Percentiles rank a stretch among this genome's conserved stretches.
phyloP scores from a whole-genome alignment of 2,888 invertebrate genomes.

The Pinctada fucata region DNA sequence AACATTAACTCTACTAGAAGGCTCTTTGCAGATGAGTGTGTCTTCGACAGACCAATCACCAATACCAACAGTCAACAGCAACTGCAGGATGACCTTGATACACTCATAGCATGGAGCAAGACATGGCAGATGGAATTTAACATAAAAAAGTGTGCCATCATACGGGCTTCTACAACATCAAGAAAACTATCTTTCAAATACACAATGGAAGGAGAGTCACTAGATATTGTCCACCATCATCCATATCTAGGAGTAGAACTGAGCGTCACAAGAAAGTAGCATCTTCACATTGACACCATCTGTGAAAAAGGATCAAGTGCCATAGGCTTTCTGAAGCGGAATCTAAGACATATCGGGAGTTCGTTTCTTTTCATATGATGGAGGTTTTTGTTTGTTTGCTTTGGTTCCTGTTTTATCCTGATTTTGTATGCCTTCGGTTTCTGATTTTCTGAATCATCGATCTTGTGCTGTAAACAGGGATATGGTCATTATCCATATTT shows the following conservation, averaged over 20 bases:
- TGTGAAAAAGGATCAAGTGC: constrained; percentile 18
- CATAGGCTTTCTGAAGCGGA: constrained; percentile 29
- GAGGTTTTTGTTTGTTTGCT: too few species aligned
- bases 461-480: too few species aligned
- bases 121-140: too few species aligned
- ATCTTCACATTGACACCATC: constrained; percentile 32
- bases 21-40: constrained; percentile 13
- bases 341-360: constrained; percentile 7
- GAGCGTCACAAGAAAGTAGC: constrained; percentile 21
- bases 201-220: constrained; percentile 31
- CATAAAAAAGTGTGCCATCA: not conserved
- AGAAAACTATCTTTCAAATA: constrained; percentile 17
- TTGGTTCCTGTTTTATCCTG: too few species aligned
- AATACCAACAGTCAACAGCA: too few species aligned
- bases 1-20: constrained; percentile 6
- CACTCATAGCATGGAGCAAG: too few species aligned
- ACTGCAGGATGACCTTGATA: constrained; percentile 10
- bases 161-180: constrained; percentile 17
- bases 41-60: not conserved
- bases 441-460: too few species aligned
- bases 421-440: too few species aligned
- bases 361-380: too few species aligned
- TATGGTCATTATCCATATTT: too few species aligned
- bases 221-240: constrained; percentile 32
- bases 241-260: constrained; percentile 32